Conservation (phyloP, 2,888 invertebrate genomes). For the Chrysina gloriosa region DNA sequence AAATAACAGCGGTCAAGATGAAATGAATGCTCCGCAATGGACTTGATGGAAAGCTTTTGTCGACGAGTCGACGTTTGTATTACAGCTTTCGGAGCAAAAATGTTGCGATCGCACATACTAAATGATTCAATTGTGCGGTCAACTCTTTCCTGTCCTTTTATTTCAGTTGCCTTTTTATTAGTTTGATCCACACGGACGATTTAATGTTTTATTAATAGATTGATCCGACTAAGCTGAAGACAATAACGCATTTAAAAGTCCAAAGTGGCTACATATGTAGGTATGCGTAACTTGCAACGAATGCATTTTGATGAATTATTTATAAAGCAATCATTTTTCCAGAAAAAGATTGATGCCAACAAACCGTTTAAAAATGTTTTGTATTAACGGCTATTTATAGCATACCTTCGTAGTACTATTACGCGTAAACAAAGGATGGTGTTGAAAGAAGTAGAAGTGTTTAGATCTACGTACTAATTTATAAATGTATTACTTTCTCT, state of each 20-base stretch:
- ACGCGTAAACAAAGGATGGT: too few relatives aligned
- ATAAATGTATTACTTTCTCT: too few relatives aligned
- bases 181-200: conserved; percentile 33
- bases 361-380: conserved; percentile 7
- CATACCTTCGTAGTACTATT: too few relatives aligned
- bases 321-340: conserved; percentile 17
- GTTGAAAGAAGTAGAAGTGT: too few relatives aligned
- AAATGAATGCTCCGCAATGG: conserved; percentile 24
- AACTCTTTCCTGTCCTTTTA: conserved; percentile 22
- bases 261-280: conserved; percentile 18
- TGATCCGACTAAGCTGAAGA: conserved; percentile 13
- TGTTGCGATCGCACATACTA: conserved; percentile 37
- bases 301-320: conserved; percentile 32
- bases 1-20: conserved; percentile 30
- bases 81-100: conserved; percentile 38
- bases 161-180: conserved; percentile 17
- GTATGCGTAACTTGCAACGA: conserved; percentile 16
- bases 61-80: conserved; percentile 34
- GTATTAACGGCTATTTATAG: conserved; percentile 7
- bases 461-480: too few relatives aligned
- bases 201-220: conserved; percentile 37
- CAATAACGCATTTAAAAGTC: conserved; percentile 30
- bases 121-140: conserved; percentile 36
- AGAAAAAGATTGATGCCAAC: conserved; percentile 7
- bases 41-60: conserved; percentile 33